Base-by-base conservation (phyloP, 2,113 vertebrate species). In the Aix galericulata region DNA sequence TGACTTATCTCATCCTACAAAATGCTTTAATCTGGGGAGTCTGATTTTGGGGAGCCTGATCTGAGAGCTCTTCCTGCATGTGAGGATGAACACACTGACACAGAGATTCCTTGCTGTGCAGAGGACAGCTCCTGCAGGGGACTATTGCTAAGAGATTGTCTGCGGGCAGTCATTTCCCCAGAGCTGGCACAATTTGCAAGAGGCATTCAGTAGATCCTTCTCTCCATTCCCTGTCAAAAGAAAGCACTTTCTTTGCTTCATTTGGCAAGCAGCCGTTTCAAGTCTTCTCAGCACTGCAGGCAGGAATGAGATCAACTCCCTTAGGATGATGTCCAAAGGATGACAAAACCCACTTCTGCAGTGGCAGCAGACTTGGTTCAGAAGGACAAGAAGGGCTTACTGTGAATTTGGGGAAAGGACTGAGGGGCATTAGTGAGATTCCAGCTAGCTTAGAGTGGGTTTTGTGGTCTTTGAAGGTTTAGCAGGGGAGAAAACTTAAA, bases 261-360 rank as follows among this genome's bases (percentile, higher is more conserved):
- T 81, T 81, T 87, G 40, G 56, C 79, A 60, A 91, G 80, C 4
- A 89, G 55, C 56, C 46, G 55, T 94, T 91, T 77, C 56, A 58
- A 77, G 52, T 36, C 56, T 84, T 89, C 89, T 81, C 81, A 55
- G 69, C 91, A 80, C 62, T 88, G 75, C 64, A 62, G 85, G 72
- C 72, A 80, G 31, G 68, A 82, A 86, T 74, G 79, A 96, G 63
- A 91, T 85, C 82, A 69, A 17, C 29, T 77, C 15, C 72, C 11
- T 66, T n/a, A 89, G 90, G 93, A 76, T 58, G 44, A 22, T 42
- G 78, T 82, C 69, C 87, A 86, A 84, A 66, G 77, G 55, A 86
- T 82, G 92, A 85, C 32, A 87, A 89, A 89, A 87, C 8, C 69
- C 60, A 34, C 21, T 94, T 93, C 17, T 93, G 67, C 79, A 79